Evolutionary conservation across 2,888 invertebrate genomes (phyloP), one percentile per base, ranked within the genome.

Genomic region (Anticlea derivata): DNA sequence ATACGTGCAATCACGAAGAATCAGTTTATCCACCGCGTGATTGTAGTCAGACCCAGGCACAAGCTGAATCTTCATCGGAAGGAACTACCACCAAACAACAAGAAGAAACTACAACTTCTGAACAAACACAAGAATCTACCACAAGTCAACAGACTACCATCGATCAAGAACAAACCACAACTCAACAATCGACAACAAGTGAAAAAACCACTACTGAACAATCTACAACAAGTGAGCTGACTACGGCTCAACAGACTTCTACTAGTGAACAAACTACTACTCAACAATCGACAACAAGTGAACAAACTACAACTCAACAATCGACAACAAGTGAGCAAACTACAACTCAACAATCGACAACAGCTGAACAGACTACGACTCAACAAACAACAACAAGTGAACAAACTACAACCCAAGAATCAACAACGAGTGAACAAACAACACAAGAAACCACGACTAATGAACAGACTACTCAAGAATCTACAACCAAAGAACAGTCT

Each of bases 1-100:
- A 91, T 57, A 93, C 93, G 1, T 95, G 95, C 72, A 95, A 95
- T 75, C 87, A 94, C 66, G 92, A 93, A 59, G 92, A 92, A 50
- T 93, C 93, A 5, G 93, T 94, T 8, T 92, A 93, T 67, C 93
- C 94, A n/a, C 84, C 82, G 39, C 78, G 91, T 20, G 75, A 84
- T 56, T 91, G 91, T 57, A 83, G 77, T 61, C 72, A 78, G 13
- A 58, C 68, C n/a, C 75, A 83, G 59, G 68, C 75, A 71, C 65
- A 63, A 75, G 68, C 75, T 63, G 31, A 55, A 46, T 53, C 51
- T 43, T 52, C 60, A 10, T 61, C 62, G 17, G 58, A 71, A 52
- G 55, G 48, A 44, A 68, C 71, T n/a, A 73, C 73, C 6, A 39
- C 35, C 4, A 27, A 44, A 37, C 33, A 37, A 31, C 37, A 52